Evolutionary conservation across 2,113 vertebrate species (phyloP).

Genomic region (Labeo catla): DNA sequence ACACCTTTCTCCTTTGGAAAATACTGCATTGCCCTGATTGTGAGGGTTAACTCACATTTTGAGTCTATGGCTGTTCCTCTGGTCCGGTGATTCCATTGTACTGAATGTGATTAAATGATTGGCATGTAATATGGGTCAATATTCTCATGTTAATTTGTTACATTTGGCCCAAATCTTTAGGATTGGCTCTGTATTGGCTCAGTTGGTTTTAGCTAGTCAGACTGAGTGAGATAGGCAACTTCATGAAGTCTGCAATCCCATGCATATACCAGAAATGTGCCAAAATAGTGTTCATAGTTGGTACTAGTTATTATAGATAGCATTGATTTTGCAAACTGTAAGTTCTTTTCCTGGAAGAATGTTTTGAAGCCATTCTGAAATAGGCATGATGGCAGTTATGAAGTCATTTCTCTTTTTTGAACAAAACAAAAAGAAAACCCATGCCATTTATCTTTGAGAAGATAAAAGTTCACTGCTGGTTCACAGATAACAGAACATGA

Average conservation of each 20-base stretch:
- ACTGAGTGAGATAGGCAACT: slow-evolving; percentile 43
- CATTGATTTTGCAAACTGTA: neutral
- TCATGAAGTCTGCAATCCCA: slow-evolving; percentile 25
- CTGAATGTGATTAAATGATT: slow-evolving; percentile 20
- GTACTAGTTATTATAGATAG: neutral
- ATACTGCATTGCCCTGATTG: slow-evolving; percentile 1
- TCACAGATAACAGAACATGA: slow-evolving; percentile 17
- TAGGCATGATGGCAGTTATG: slow-evolving; percentile 17
- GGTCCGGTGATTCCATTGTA: slow-evolving; percentile 27
- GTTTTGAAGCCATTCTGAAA: slow-evolving; percentile 17
- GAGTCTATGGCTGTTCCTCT: slow-evolving; percentile 29
- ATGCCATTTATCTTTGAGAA: neutral
- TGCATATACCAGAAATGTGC: slow-evolving; percentile 34
- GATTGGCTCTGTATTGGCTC: slow-evolving; percentile 45
- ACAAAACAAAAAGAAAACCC: neutral
- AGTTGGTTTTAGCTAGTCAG: slow-evolving; percentile 23
- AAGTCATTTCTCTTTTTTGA: neutral
- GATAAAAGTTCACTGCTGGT: slow-evolving; percentile 17
- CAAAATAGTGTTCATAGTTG: slow-evolving; percentile 30
- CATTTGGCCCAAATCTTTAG: slow-evolving; percentile 36
- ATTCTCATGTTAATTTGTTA: slow-evolving; percentile 2
- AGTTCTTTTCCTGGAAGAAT: neutral
- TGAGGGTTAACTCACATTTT: neutral
- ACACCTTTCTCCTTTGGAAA: neutral
- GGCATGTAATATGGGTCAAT: slow-evolving; percentile 8